Evolutionary conservation across 2,113 vertebrate genomes (phyloP), one percentile per base, ranked within the genome.

Genomic region (Toxotes chatareus): DNA sequence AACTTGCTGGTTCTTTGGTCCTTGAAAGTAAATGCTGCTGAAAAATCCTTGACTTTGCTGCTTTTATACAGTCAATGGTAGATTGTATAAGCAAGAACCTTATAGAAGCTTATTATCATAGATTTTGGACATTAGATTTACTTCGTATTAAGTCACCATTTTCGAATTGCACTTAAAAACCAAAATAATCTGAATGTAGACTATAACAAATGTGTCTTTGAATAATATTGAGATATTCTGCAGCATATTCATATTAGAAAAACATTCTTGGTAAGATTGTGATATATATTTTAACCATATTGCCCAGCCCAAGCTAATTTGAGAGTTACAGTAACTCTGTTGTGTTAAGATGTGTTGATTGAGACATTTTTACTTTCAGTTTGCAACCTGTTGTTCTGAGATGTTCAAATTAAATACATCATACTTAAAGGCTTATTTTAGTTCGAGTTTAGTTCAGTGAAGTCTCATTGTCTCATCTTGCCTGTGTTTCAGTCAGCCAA

Each of bases 361-460:
- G 51, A 23, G 6, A 70, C 46, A 16, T 40, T 62, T 60, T 80
- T 7, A 74, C 60, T 62, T 65, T 80, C 7, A 77, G 34, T 49
- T 36, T 47, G 63, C 19, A 32, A 32, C 69, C 40, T 74, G 23
- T 46, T 66, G 23, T 40, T 72, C 34, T 72, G 31, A 53, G 23
- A 73, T 57, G n/a, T 61, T 21, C 8, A 72, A 67, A 64, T 51
- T 1, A 56, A 72, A 60, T 31, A 85, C 9, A 3, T 49, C 3
- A n/a, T 17, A 23, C 80, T 64, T 16, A 23, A 62, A 57, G 32
- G 17, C 49, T 59, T 13, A 27, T 61, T 46, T 73, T 56, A n/a
- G 27, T 27, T 27, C 27, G 27, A 68, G 57, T 38, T 79, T 65
- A 44, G 16, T 51, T 61, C 5, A 31, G 23, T 27, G 9, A 76